Percentiles rank a stretch among this genome's conserved stretches.
Conservation (phyloP, 2,888 invertebrate genomes). For the Drosophila yooni region DNA sequence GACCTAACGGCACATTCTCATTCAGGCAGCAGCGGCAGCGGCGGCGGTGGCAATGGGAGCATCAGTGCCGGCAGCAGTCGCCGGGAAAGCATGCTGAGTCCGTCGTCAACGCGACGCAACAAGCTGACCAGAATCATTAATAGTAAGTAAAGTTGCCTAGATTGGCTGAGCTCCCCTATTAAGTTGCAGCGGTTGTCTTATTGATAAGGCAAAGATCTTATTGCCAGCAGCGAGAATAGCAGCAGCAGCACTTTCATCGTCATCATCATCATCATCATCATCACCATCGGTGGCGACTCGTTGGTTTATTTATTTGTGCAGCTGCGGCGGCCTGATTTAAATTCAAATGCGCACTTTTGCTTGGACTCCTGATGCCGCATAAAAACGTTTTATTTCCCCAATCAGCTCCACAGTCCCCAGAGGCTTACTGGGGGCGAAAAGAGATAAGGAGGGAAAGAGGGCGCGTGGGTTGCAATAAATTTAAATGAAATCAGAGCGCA, state of each 20-base stretch:
- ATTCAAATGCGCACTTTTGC: constrained; percentile 65
- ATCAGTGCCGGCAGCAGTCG: constrained; percentile 82
- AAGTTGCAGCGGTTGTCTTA: neutral
- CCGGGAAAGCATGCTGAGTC: constrained; percentile 89
- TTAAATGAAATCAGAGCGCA: constrained; percentile 9
- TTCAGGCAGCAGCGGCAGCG: constrained; percentile 4
- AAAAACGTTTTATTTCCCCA: constrained; percentile 38
- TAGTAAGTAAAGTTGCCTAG: constrained; percentile 86
- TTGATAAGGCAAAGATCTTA: neutral
- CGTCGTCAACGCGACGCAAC: constrained; percentile 90
- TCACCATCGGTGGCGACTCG: constrained; percentile 9
- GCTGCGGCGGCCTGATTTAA: constrained; percentile 60
- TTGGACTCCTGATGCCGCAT: constrained; percentile 46
- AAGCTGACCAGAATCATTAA: constrained; percentile 91
- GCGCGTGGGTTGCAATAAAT: neutral
- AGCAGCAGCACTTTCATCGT: neutral
- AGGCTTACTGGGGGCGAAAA: constrained; percentile 1
- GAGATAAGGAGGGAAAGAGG: too few relatives aligned
- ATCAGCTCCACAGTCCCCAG: constrained; percentile 15
- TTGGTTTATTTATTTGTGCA: constrained; percentile 62
- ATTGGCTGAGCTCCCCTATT: neutral
- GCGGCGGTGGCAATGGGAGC: constrained; percentile 23
- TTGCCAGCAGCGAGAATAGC: neutral
- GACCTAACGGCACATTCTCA: constrained; percentile 47
- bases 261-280: neutral